phyloP scores from a whole-genome alignment of 2,888 invertebrate species.

The Dicranocentrus wangi region DNA sequence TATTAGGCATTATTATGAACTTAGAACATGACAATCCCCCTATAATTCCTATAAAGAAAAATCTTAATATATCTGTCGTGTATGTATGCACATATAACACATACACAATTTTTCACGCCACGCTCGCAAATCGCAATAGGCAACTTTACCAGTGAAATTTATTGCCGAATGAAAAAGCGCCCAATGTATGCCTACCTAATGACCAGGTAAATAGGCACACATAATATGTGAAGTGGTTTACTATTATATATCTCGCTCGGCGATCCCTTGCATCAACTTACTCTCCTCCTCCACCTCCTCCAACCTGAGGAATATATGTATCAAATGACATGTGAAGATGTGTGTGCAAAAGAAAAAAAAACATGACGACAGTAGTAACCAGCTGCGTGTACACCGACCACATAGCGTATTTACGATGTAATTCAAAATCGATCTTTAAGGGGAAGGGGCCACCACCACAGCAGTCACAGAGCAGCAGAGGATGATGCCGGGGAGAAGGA shows the following conservation, averaged over 20 bases:
- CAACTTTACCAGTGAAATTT: no score
- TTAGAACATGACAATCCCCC: constrained; percentile 20
- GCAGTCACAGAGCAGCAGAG: neutral
- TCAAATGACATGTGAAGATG: constrained; percentile 39
- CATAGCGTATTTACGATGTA: constrained; percentile 18
- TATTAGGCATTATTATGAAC: constrained; percentile 22
- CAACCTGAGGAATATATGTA: constrained; percentile 21
- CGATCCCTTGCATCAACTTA: no score
- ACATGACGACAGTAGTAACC: constrained; percentile 52
- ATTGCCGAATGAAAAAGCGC: no score
- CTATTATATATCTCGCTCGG: no score
- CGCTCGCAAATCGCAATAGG: no score
- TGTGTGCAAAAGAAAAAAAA: constrained; percentile 57
- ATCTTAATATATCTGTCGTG: neutral
- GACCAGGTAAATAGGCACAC: no score
- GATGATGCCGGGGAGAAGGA: constrained; percentile 11
- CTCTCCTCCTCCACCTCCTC: no score
- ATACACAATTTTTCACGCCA: no score
- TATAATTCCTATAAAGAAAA: neutral
- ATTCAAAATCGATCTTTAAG: constrained; percentile 36
- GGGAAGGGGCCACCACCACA: constrained; percentile 43
- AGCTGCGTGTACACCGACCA: constrained; percentile 39
- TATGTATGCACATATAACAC: no score
- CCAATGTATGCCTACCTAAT: no score
- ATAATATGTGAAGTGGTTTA: no score